Percentiles rank a stretch among this genome's conserved stretches.
Evolutionary conservation across 2,113 vertebrate genomes (phyloP).

Genomic region (Polypterus senegalus): DNA sequence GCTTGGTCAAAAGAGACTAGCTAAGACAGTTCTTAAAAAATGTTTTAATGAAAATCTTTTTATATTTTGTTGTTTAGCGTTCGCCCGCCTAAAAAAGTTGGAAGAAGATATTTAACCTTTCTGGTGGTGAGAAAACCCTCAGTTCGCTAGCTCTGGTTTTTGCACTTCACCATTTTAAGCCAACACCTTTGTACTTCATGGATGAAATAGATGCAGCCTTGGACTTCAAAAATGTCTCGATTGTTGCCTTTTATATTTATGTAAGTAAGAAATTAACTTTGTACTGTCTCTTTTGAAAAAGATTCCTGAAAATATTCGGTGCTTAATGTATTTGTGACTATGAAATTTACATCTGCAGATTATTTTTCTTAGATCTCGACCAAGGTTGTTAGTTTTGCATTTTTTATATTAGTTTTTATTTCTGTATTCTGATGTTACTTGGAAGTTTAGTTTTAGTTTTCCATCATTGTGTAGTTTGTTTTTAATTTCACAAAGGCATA

Average conservation of each 20-base stretch:
- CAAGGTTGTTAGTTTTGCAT: too few relatives aligned
- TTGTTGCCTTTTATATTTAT: constrained; percentile 91
- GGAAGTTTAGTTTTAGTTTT: too few relatives aligned
- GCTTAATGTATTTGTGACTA: too few relatives aligned
- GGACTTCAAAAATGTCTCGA: constrained; percentile 97
- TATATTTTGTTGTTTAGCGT: constrained; percentile 51
- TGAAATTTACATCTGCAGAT: too few relatives aligned
- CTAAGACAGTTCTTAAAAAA: not conserved
- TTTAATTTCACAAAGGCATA: too few relatives aligned
- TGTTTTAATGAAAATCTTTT: not conserved
- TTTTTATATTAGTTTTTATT: too few relatives aligned
- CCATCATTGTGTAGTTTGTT: too few relatives aligned
- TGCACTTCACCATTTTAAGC: constrained; percentile 93
- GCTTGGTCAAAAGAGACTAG: too few relatives aligned
- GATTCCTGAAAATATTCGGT: not conserved
- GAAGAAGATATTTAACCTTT: constrained; percentile 97
- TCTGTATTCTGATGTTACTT: too few relatives aligned
- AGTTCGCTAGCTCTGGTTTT: constrained; percentile 93
- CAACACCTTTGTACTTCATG: constrained; percentile 95
- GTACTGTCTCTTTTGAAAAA: not conserved
- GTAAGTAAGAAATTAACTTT: constrained; percentile 51
- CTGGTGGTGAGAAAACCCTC: constrained; percentile 91
- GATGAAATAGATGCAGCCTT: constrained; percentile 95
- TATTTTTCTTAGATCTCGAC: too few relatives aligned
- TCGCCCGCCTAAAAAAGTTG: constrained; percentile 92